These are phyloP conservation scores for Dipus sagitta DNA, from an alignment of 2,797 vertebrate genomes.

Conservation along the genomic window DNA sequence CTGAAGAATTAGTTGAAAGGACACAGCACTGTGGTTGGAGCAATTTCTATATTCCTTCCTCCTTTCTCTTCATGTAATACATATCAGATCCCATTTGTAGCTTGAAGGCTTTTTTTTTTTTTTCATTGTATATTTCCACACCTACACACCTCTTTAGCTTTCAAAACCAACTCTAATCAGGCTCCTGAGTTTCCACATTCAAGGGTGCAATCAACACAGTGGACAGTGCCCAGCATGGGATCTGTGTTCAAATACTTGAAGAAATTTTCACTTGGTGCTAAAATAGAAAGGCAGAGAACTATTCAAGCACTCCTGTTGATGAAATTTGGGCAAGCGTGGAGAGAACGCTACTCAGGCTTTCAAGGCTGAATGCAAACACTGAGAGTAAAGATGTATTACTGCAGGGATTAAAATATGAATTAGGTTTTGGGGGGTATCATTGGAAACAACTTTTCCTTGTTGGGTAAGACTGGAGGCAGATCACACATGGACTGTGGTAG, in stretches of 20 bases:
- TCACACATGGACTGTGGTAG: no score
- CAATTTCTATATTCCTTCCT: background rate
- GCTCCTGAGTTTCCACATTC: background rate
- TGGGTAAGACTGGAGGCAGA: background rate
- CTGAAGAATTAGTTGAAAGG: background rate
- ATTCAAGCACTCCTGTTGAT: background rate
- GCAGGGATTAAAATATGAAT: background rate
- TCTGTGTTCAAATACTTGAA: slow-evolving; percentile 25
- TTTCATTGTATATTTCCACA: background rate
- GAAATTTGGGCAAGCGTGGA: background rate
- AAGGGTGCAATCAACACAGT: background rate
- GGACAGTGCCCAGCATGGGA: background rate
- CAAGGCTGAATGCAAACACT: background rate
- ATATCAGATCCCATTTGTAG: background rate
- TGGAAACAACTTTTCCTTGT: background rate
- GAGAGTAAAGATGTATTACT: background rate
- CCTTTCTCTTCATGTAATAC: no score
- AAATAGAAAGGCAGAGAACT: background rate
- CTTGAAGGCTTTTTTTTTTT: background rate
- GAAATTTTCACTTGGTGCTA: background rate
- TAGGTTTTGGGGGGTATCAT: background rate
- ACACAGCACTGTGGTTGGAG: background rate
- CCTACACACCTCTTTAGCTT: background rate
- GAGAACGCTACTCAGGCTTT: background rate
- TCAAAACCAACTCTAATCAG: background rate